Evolutionary conservation across 2,888 invertebrate species (phyloP).

Genomic region (Silvanus unidentatus): DNA sequence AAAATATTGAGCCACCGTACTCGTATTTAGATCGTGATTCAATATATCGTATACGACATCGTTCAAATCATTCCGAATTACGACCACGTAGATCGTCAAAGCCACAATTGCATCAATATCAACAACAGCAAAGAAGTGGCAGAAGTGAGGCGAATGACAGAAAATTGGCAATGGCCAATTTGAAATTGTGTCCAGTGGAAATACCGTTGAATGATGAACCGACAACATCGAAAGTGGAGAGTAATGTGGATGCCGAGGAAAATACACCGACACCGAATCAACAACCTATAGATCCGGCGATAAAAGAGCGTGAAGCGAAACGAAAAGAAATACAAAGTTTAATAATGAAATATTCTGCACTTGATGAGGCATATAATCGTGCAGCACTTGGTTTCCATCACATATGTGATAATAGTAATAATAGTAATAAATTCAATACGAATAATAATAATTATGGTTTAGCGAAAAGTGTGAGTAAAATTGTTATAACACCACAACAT

Average conservation of each 20-base stretch:
- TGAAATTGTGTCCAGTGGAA: slow-evolving; percentile 53
- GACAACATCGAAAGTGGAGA: slow-evolving; percentile 48
- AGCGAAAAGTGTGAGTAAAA: slow-evolving; percentile 12
- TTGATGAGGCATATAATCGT: slow-evolving; percentile 63
- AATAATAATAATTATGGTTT: slow-evolving; percentile 8
- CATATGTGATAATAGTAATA: slow-evolving; percentile 34
- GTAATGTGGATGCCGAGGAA: slow-evolving; percentile 46
- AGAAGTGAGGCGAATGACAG: slow-evolving; percentile 58
- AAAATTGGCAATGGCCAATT: slow-evolving; percentile 41
- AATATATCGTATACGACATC: slow-evolving; percentile 38
- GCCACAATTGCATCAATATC: slow-evolving; percentile 49
- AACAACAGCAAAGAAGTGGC: slow-evolving; percentile 47
- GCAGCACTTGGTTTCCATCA: slow-evolving; percentile 43
- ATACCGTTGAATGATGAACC: slow-evolving; percentile 40
- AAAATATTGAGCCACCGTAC: slow-evolving; percentile 41
- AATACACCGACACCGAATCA: slow-evolving; percentile 44
- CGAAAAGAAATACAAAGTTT: slow-evolving; percentile 78
- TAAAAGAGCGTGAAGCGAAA: slow-evolving; percentile 69
- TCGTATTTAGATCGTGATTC: slow-evolving; percentile 40
- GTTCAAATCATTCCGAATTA: slow-evolving; percentile 42
- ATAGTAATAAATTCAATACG: not conserved
- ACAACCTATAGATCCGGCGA: slow-evolving; percentile 50
- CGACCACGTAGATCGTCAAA: slow-evolving; percentile 45
- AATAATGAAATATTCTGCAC: slow-evolving; percentile 74
- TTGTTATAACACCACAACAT: slow-evolving; percentile 10